Evolutionary conservation across 1,140 invertebrate species (phyloP), one percentile per base, ranked within the genome.

Genomic region (Drepana arcuata): DNA sequence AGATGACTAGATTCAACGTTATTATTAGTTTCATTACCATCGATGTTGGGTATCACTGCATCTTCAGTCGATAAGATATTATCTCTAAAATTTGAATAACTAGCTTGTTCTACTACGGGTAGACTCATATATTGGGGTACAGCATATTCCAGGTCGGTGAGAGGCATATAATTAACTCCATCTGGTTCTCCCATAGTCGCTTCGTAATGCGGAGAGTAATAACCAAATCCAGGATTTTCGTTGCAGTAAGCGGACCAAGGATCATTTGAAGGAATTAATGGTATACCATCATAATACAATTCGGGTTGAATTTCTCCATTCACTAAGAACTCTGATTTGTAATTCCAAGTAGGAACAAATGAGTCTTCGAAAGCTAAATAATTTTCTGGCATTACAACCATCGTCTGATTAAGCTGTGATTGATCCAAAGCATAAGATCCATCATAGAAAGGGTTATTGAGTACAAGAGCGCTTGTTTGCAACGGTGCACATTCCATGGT

Each of bases 371-470:
- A 77, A 11, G 79, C 74, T 48, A 84, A 60, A 49, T 82, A 84
- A 46, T 73, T 80, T 48, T 84, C 81, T 21, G 81, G 81, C 38
- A 84, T 50, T 16, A 74, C 41, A 7, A 83, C 53, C 37, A 71
- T 57, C 28, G 43, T 48, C 34, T 68, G 53, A 39, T 57, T 68
- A 31, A 70, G 32, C 30, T 75, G 65, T 6, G 41, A 50, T 0
- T 60, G 42, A 48, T 71, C 61, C 42, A 67, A 54, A 21, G 78
- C 71, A 38, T 69, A 72, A 14, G 80, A 64, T 30, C 66, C 68
- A 34, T 83, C 80, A 39, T 84, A 85, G 52, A 84, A 85, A 16
- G 83, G 83, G 52, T 85, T 85, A 38, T 85, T 83, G 24, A 85
- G 62, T 27, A 85, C 71, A 12, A 84, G 48, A 11, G 79, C 61